phyloP scores from a whole-genome alignment of 2,888 invertebrate genomes.

The Matsumyia berberina region DNA sequence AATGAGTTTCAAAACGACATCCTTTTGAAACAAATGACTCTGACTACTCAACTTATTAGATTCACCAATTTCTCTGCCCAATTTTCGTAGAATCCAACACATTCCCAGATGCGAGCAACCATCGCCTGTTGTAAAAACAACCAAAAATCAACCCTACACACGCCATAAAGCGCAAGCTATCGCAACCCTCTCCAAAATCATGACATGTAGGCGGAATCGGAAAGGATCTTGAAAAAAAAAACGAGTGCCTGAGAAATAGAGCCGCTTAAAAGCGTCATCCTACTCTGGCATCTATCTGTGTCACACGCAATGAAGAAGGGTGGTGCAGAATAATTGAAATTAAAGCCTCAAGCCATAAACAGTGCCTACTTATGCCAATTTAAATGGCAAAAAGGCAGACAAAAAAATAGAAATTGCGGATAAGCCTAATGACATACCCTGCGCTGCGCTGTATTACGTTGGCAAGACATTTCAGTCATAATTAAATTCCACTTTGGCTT shows the following conservation, averaged over 20 bases:
- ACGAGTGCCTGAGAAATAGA: background rate
- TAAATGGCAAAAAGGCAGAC: background rate
- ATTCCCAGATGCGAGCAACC: too few species aligned
- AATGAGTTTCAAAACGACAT: too few species aligned
- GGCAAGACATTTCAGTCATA: constrained; percentile 33
- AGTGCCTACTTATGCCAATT: constrained; percentile 23
- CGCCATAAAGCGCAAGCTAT: background rate
- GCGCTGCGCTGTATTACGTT: constrained; percentile 2
- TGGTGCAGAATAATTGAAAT: constrained; percentile 17
- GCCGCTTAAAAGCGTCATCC: background rate
- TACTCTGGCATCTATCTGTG: too few species aligned
- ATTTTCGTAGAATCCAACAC: too few species aligned
- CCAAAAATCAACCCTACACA: background rate
- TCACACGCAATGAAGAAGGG: background rate
- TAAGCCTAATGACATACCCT: constrained; percentile 32
- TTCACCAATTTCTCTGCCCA: too few species aligned
- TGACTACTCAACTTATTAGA: too few species aligned
- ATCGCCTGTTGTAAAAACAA: background rate
- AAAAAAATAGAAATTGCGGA: constrained; percentile 6
- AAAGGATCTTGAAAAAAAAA: background rate
- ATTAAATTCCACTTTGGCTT: constrained; percentile 40
- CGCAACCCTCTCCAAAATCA: background rate
- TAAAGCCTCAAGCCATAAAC: constrained; percentile 8
- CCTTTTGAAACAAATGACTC: too few species aligned
- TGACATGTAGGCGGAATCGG: background rate